phyloP scores from a whole-genome alignment of 2,113 vertebrate species.

The Machaerirhynchus nigripectus region DNA sequence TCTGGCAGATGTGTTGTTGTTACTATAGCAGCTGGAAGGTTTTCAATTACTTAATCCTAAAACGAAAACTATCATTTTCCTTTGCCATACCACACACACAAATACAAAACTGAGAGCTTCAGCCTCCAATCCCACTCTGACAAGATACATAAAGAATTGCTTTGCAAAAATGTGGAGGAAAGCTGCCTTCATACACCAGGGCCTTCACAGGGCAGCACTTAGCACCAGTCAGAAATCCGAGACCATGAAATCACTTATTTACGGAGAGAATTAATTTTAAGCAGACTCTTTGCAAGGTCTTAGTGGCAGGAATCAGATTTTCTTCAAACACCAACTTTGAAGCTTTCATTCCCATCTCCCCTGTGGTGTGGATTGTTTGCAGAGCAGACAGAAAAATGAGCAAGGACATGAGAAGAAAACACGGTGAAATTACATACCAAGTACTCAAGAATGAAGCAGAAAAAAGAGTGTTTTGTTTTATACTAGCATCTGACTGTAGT shows the following conservation, averaged over 20 bases:
- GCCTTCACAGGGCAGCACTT: neutral
- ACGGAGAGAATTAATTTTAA: slow-evolving; percentile 28
- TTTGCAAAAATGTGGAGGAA: neutral
- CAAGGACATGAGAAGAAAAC: slow-evolving; percentile 1
- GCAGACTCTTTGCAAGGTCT: slow-evolving; percentile 54
- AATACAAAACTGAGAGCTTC: neutral
- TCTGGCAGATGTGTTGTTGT: neutral
- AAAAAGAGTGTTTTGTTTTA: neutral
- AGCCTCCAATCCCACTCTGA: neutral
- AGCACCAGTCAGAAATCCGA: slow-evolving; percentile 29
- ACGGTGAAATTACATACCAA: neutral
- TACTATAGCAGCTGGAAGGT: neutral
- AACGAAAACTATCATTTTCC: neutral
- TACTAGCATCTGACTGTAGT: neutral
- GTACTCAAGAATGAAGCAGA: neutral
- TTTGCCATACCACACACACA: neutral
- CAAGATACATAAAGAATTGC: neutral
- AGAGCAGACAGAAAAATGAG: slow-evolving; percentile 42
- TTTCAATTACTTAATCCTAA: neutral
- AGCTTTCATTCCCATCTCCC: slow-evolving; percentile 34
- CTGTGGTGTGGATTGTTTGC: slow-evolving; percentile 9
- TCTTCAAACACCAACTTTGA: slow-evolving; percentile 44
- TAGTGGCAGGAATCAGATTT: slow-evolving; percentile 32
- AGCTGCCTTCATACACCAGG: neutral
- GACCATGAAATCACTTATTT: slow-evolving; percentile 62